A percentile compares a stretch with the other conserved stretches of the same genome.
phyloP scores from a whole-genome alignment of 2,888 invertebrate genomes.

The Adelphocoris suturalis region DNA sequence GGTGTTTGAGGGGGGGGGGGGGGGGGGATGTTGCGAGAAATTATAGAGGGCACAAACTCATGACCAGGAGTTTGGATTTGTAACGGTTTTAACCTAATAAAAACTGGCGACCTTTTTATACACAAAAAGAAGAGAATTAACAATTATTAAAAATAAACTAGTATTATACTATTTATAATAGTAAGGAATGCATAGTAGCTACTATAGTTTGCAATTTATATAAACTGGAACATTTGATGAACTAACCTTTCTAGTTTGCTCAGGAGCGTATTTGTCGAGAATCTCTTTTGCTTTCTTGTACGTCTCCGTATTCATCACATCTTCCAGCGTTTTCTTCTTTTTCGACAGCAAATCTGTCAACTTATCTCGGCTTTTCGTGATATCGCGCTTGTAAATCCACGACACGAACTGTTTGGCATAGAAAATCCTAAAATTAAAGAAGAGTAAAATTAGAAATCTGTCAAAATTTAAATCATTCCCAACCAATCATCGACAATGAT shows the following conservation, averaged over 20 bases:
- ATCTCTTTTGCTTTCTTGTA: slow-evolving; percentile 96
- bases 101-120: too few species aligned
- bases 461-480: not conserved
- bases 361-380: slow-evolving; percentile 88
- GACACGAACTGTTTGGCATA: slow-evolving; percentile 88
- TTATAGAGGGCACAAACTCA: too few species aligned
- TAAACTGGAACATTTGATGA: too few species aligned
- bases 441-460: not conserved
- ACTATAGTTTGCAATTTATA: too few species aligned
- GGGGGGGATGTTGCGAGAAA: too few species aligned
- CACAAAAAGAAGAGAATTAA: too few species aligned
- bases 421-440: slow-evolving; percentile 84
- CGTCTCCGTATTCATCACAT: slow-evolving; percentile 98
- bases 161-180: too few species aligned
- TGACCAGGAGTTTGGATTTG: too few species aligned
- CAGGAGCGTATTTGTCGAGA: slow-evolving; percentile 90
- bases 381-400: slow-evolving; percentile 92
- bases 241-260: slow-evolving; percentile 78
- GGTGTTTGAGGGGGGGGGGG: too few species aligned
- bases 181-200: too few species aligned
- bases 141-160: too few species aligned
- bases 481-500: not conserved
- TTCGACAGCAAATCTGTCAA: slow-evolving; percentile 86
- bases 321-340: slow-evolving; percentile 93
- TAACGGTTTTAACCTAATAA: too few species aligned